Percentiles rank a stretch among this genome's conserved stretches.
These are phyloP conservation scores for Rotaria macrura DNA, from an alignment of 2,888 invertebrate species.

Conservation along the genomic window DNA sequence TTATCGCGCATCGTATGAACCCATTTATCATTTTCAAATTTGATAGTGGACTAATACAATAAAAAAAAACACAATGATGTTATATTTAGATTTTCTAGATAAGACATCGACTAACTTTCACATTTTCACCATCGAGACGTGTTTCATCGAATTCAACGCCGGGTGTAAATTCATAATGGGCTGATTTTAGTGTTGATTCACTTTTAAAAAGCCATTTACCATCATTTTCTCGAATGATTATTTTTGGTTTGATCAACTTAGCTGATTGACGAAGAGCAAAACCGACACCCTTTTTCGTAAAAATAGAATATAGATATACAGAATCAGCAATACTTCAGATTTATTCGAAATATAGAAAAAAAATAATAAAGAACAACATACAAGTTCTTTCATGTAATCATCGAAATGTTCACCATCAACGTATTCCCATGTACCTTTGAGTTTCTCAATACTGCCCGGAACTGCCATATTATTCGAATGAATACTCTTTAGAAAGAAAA, in stretches of 20 bases:
- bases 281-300: conserved; percentile 68
- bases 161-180: conserved; percentile 40
- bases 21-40: conserved; percentile 25
- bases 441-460: neutral
- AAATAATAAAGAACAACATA: neutral
- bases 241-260: conserved; percentile 68
- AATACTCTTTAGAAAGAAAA: neutral
- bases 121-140: conserved; percentile 28
- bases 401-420: conserved; percentile 66
- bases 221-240: conserved; percentile 64
- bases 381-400: conserved; percentile 67
- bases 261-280: conserved; percentile 77
- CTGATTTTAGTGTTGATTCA: conserved; percentile 41
- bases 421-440: neutral
- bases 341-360: too few species aligned
- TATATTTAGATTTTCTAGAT: neutral
- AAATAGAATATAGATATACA: too few species aligned
- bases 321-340: too few species aligned
- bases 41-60: neutral
- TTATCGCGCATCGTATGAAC: conserved; percentile 31
- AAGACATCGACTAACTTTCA: neutral
- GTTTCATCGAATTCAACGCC: conserved; percentile 43
- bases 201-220: conserved; percentile 63
- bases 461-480: neutral
- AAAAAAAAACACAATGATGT: neutral